Base-by-base conservation (phyloP, 2,888 invertebrate species). In the Nemapogon koenigi region DNA sequence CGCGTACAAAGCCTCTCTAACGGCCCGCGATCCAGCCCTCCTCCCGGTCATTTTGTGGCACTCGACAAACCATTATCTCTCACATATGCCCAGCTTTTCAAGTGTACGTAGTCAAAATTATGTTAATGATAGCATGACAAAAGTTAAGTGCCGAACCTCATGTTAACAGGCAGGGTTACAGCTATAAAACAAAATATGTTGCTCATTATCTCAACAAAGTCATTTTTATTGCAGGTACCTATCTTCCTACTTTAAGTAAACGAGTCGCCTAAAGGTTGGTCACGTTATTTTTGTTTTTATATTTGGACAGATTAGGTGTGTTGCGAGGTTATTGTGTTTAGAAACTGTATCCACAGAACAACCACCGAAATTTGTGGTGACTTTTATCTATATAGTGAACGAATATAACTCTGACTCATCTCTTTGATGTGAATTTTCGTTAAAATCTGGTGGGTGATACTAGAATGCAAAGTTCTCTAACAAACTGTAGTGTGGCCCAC, bases 151-250 rank as follows among this genome's bases (percentile, higher is more conserved):
- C 49, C 51, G 25, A 15, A 19, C 18, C 33, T 19, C 33, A 10
- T 19, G 19, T 8, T 19, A 33, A 33, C 33, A 19, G 14, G 19
- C 19, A 19, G 33, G 19, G 18, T 19, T 19, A 19, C 16, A 18
- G 19, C 33, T 14, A 33, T 33, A 33, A 33, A 33, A 33, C 18
- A 18, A 33, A 33, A 33, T 33, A 18, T 33, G 33, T 33, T 33
- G 19, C 33, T 18, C 33, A 19, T 33, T 33, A 33, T 33, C 19
- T 33, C 8, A 33, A 33, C 11, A 33, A 33, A 19, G 33, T 51
- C 54, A 49, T 61, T 59, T 60, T 62, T 65, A 62, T 68, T 66
- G 44, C 63, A 65, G 62, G 69, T 70, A 67, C 52, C 45, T 47
- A 45, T 43, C 43, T 32, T 30, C 33, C 29, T 33, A 37, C n/a